Base-by-base conservation (phyloP, 2,888 invertebrate genomes). In the Sminthurinus aureus region DNA sequence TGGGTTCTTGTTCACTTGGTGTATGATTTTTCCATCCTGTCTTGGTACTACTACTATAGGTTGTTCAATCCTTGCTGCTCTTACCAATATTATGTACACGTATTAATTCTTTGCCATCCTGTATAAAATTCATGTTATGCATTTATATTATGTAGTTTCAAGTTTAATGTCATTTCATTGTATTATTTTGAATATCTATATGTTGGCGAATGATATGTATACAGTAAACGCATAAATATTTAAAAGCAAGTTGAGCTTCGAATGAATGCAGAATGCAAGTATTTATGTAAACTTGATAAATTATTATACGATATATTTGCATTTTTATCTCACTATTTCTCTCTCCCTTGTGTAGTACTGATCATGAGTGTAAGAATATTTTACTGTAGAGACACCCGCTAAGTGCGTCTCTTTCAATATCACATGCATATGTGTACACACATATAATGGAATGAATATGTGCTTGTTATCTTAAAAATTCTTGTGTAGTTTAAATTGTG, bases 61-160 rank as follows among this genome's bases (percentile, higher is more conserved):
- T 76, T 76, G 76, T 75, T 75, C 75, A 51, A n/a, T 75, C 51
- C 75, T 51, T 75, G 75, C 58, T 75, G 51, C 58, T 76, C 76
- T 18, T 58, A 76, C 76, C 76, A 76, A 22, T 58, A 76, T 50
- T 20, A 71, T 73, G 51, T 52, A 76, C 76, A 76, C 58, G 76
- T 52, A 58, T 76, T 52, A 58, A 52, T 20, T 13, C 38, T 75
- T 4, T 18, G 0, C 12, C 50, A 1, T 75, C 75, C 8, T n/a
- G 11, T 67, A n/a, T n/a, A 11, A n/a, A 67, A 22, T 22, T 3
- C n/a, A 18, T 64, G 18, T 64, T 64, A 64, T 64, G 64, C n/a
- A 18, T n/a, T 64, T 64, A 64, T 64, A 8, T 64, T 58, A 58
- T 38, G 38, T 6, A 38, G 38, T 38, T 38, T 38, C 6, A 1